Evolutionary conservation across 2,888 invertebrate genomes (phyloP).

Genomic region (Synanthedon myopaeformis): DNA sequence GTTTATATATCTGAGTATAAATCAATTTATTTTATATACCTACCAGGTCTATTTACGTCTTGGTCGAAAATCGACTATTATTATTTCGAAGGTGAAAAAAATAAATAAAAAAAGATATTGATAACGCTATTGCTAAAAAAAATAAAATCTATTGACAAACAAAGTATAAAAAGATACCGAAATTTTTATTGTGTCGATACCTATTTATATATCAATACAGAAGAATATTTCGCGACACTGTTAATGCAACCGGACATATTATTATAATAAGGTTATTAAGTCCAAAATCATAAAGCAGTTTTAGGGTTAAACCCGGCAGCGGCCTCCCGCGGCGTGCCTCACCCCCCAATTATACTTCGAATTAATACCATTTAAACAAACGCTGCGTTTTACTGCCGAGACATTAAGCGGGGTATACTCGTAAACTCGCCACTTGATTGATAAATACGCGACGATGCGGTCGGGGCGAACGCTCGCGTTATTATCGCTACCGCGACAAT

Average conservation of each 20-base stretch:
- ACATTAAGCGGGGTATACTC: slow-evolving; percentile 34
- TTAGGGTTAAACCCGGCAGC: slow-evolving; percentile 39
- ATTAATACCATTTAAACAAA: slow-evolving; percentile 33
- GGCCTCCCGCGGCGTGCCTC: slow-evolving; percentile 41
- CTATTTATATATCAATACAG: too few relatives aligned
- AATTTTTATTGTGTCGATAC: too few relatives aligned
- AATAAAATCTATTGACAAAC: too few relatives aligned
- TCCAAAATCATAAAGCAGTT: slow-evolving; percentile 27
- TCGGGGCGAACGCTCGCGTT: slow-evolving; percentile 31
- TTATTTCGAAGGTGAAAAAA: too few relatives aligned
- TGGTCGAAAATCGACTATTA: too few relatives aligned
- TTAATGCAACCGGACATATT: neutral
- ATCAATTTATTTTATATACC: too few relatives aligned
- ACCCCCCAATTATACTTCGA: slow-evolving; percentile 31
- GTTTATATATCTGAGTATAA: too few relatives aligned
- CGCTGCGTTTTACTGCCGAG: slow-evolving; percentile 25
- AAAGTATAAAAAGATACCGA: too few relatives aligned
- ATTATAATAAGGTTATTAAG: neutral
- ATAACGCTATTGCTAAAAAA: too few relatives aligned
- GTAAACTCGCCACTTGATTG: slow-evolving; percentile 48
- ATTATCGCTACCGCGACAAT: slow-evolving; percentile 27
- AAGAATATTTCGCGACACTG: neutral
- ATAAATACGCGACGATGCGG: slow-evolving; percentile 27
- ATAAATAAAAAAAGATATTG: too few relatives aligned
- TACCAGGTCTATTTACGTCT: too few relatives aligned